Evolutionary conservation across 2,888 invertebrate genomes (phyloP).

Genomic region (Trachelus iudaicus): DNA sequence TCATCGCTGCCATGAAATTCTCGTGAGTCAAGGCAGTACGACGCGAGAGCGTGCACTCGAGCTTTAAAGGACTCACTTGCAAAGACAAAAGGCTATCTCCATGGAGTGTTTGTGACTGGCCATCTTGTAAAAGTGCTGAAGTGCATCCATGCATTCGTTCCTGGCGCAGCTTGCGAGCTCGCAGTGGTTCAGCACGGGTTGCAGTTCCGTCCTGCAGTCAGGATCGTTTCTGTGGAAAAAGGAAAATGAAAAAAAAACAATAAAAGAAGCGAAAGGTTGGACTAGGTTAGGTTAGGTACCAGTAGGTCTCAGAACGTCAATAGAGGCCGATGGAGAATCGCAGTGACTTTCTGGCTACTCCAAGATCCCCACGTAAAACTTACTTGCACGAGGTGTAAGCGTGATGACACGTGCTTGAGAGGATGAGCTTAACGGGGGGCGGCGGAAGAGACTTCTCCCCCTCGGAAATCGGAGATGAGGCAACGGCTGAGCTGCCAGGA

Average conservation of each 20-base stretch:
- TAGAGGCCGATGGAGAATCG: not conserved
- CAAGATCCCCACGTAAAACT: conserved; percentile 28
- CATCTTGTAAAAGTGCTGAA: conserved; percentile 87
- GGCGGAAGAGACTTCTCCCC: conserved; percentile 69
- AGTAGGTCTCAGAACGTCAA: not conserved
- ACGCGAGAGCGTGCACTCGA: not conserved
- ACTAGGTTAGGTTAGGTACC: no score
- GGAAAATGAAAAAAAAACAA: not conserved
- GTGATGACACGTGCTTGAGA: conserved; percentile 88
- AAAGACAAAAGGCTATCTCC: conserved; percentile 91
- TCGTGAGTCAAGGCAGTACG: not conserved
- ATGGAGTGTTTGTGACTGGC: conserved; percentile 84
- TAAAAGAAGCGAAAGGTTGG: not conserved
- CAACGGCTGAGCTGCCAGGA: not conserved
- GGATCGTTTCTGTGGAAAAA: conserved; percentile 79
- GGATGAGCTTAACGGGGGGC: conserved; percentile 73
- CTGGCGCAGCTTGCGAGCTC: conserved; percentile 81
- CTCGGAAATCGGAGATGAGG: conserved; percentile 55
- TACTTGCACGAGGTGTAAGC: conserved; percentile 68
- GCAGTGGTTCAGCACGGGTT: conserved; percentile 88
- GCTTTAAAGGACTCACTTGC: conserved; percentile 78
- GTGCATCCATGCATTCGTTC: conserved; percentile 87
- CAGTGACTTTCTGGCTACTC: not conserved
- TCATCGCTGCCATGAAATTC: not conserved
- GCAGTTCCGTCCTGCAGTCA: conserved; percentile 81